Evolutionary conservation across 2,113 vertebrate genomes (phyloP).

Genomic region (Myotis davidii): DNA sequence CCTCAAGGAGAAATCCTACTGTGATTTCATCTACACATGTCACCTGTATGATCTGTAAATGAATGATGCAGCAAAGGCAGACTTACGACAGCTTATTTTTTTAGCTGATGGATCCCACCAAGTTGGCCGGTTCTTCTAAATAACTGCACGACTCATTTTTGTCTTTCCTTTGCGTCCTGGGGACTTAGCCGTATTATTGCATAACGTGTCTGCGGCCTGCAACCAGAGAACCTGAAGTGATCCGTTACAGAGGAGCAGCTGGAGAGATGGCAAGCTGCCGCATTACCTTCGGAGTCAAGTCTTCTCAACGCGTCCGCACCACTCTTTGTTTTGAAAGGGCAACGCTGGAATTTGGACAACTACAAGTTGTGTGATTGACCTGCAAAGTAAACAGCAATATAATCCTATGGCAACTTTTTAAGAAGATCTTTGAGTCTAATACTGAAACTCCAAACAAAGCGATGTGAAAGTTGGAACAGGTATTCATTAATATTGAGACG

Average conservation of each 20-base stretch:
- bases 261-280: neutral
- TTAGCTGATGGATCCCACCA: rapidly evolving
- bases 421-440: neutral
- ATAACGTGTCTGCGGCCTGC: neutral
- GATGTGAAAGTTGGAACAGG: neutral
- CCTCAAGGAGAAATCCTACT: neutral
- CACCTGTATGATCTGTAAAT: neutral
- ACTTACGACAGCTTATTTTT: rapidly evolving
- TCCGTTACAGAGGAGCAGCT: rapidly evolving
- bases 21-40: neutral
- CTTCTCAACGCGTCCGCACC: rapidly evolving
- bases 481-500: slow-evolving; percentile 52
- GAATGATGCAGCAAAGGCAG: neutral
- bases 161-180: neutral
- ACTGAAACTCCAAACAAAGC: neutral
- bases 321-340: neutral
- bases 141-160: neutral
- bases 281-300: neutral
- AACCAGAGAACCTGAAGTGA: too few relatives aligned
- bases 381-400: neutral
- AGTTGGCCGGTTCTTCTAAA: neutral
- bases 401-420: neutral
- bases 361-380: neutral
- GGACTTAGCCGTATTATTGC: neutral
- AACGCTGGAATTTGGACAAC: neutral